Evolutionary conservation across 2,888 invertebrate species (phyloP), one percentile per base, ranked within the genome.

Genomic region (Acanthoscelides obtectus): DNA sequence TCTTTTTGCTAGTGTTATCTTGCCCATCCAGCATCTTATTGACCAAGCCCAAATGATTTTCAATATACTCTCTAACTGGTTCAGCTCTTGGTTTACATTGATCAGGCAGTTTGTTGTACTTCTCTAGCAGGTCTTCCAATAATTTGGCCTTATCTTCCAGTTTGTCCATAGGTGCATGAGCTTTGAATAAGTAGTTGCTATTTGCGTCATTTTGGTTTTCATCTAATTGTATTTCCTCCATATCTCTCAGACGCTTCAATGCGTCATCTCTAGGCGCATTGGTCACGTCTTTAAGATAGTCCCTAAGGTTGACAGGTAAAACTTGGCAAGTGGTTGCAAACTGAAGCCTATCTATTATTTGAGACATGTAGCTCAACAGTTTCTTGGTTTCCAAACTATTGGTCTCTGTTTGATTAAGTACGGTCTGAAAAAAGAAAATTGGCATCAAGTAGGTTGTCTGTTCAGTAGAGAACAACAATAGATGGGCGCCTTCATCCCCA

Each of bases 21-120:
- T 63, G 22, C 8, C 21, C 71, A 25, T 68, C 63, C 22, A 72
- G 45, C 70, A 78, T 76, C 22, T 75, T 77, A 67, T 72, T 76
- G 67, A 83, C 72, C 79, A 83, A 79, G 3, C 76, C 73, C 68
- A 84, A 75, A 73, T 85, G 84, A 22, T 81, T 77, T 66, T 81
- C 76, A n/a, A 85, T 80, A 72, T 84, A 85, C 22, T 82, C 81
- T 70, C 81, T 81, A 3, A 85, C 82, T 0, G 83, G 82, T 73
- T 80, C 79, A 0, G 84, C 84, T 72, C 82, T 78, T 25, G 80
- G 77, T 72, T 82, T 83, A 70, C 83, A 84, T 12, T 77, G 77
- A 0, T 78, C 77, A 1, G 81, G 82, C 75, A 85, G 76, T 12
- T 79, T 77, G 27, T 83, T 75, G 76, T 82, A 85, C 73, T 81